Base-by-base conservation (phyloP, 2,113 vertebrate genomes). In the Scortum barcoo region DNA sequence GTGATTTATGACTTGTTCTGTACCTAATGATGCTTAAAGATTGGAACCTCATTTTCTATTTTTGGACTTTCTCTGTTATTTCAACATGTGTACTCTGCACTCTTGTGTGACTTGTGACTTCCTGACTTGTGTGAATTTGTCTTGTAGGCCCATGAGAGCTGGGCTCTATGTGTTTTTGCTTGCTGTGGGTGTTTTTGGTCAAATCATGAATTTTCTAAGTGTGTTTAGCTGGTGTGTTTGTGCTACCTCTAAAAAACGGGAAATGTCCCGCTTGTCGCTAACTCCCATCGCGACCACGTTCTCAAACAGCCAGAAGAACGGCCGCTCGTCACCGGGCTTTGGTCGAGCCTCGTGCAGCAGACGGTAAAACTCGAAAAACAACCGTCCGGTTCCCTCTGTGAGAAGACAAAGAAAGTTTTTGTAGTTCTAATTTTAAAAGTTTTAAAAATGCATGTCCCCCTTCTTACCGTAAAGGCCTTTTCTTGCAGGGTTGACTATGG, bases 291-390 rank as follows among this genome's bases (percentile, higher is more conserved):
- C 97, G 44, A 99, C 98, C 75, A 99, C 98, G 4, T 99, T 99
- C 94, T 99, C 98, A 5, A 99, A 99, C 84, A 99, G 96, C 98
- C 98, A 99, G 95, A 99, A 99, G 95, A 99, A 99, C 42, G 98
- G 98, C 86, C 98, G 95, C 51, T 96, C 95, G 0, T 99, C 97
- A 0, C 97, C 97, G 5, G 96, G 95, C 88, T 99, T 99, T 46
- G 98, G 98, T 84, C 97, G 96, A 1, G 98, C 97, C 87, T 99
- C 97, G 5, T 99, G 98, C 13, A 99, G 97, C 80, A 99, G 96
- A 73, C 98, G 98, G 90, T 99, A 99, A 81, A 99, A 99, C 95
- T 99, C 98, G 1, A 99, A 99, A 92, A 99, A 99, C 91, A 99
- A 95, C 24, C 98, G 96, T 2, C 97, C 98, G 0, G 98, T 99